Conservation (phyloP, 2,113 vertebrate species). For the Eudorcas thomsonii region DNA sequence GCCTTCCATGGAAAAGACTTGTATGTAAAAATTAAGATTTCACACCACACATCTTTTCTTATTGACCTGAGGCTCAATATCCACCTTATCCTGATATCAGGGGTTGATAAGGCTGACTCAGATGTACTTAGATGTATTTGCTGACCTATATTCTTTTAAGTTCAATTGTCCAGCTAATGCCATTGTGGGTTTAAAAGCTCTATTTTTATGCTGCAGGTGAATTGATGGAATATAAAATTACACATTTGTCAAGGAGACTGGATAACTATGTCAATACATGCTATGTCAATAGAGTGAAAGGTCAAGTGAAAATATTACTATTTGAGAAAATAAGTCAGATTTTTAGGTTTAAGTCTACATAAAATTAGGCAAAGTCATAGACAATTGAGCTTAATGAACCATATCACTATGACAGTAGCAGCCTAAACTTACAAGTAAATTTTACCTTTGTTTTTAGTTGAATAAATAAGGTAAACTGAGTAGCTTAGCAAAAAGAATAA, state of each 20-base stretch:
- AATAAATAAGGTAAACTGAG: conserved; percentile 20
- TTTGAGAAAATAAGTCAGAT: conserved; percentile 23
- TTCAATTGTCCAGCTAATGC: neutral
- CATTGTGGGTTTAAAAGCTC: neutral
- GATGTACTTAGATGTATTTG: neutral
- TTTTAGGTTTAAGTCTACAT: neutral
- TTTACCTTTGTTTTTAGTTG: neutral
- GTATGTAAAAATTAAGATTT: neutral
- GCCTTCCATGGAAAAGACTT: neutral
- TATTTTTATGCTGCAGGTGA: neutral
- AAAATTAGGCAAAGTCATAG: neutral
- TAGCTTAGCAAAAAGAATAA: conserved; percentile 10
- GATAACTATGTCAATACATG: neutral
- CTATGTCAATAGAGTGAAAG: neutral
- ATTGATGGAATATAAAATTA: neutral
- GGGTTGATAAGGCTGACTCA: neutral
- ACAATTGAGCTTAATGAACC: neutral
- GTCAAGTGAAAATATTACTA: conserved; percentile 1
- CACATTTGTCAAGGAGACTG: neutral
- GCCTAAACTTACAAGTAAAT: neutral
- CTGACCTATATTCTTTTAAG: neutral
- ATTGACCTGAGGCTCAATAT: neutral
- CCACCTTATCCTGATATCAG: too few relatives aligned
- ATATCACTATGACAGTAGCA: neutral
- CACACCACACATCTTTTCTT: neutral